phyloP scores from a whole-genome alignment of 2,888 invertebrate genomes.

The Temnothorax ravouxi region DNA sequence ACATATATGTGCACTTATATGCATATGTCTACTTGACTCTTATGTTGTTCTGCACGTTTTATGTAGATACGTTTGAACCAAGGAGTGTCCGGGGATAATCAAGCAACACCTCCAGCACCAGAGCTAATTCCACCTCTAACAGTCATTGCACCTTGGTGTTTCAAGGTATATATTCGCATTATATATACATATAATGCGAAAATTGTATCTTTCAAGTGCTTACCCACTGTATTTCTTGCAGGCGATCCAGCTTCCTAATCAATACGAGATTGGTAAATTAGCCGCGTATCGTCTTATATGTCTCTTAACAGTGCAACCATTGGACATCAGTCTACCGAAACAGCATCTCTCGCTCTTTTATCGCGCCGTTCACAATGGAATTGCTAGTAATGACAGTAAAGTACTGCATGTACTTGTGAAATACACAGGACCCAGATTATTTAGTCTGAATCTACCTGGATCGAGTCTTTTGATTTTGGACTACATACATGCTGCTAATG shows the following conservation, averaged over 20 bases:
- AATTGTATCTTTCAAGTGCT: not conserved
- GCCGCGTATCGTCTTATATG: constrained; percentile 95
- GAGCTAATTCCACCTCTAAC: constrained; percentile 94
- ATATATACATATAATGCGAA: constrained; percentile 52
- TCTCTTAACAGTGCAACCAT: constrained; percentile 91
- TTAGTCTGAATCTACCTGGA: constrained; percentile 95
- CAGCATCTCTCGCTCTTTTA: constrained; percentile 93
- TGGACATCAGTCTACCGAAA: constrained; percentile 89
- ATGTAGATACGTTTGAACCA: constrained; percentile 91
- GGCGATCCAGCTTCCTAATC: constrained; percentile 88
- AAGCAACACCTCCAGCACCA: constrained; percentile 92
- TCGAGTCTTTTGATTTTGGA: constrained; percentile 95
- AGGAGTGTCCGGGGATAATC: constrained; percentile 92
- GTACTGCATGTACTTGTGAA: constrained; percentile 84
- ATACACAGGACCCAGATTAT: constrained; percentile 93
- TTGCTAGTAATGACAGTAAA: constrained; percentile 87
- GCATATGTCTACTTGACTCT: not conserved
- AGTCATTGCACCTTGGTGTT: constrained; percentile 97
- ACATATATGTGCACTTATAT: not conserved
- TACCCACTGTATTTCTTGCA: constrained; percentile 72
- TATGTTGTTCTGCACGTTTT: constrained; percentile 4
- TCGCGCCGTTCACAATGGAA: constrained; percentile 92
- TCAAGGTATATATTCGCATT: constrained; percentile 95
- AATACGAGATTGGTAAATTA: constrained; percentile 92
- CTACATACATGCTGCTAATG: constrained; percentile 96